Conservation (phyloP, 2,888 invertebrate species). For the Oscheius sp. region DNA sequence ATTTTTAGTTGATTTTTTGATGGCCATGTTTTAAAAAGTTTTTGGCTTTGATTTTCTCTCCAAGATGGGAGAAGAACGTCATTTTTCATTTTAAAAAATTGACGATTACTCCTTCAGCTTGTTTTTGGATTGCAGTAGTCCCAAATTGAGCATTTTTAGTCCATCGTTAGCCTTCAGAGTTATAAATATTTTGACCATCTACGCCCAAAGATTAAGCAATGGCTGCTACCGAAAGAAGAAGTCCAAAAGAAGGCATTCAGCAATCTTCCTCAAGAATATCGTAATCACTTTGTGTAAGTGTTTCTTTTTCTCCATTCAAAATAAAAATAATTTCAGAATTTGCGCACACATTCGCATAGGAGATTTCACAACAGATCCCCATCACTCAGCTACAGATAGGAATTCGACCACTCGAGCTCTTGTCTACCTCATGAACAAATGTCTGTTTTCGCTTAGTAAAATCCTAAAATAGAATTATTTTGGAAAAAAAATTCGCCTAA, state of each 20-base stretch:
- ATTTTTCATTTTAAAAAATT: too few relatives aligned
- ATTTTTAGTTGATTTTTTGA: too few relatives aligned
- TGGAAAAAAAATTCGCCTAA: too few relatives aligned
- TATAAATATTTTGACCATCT: slow-evolving; percentile 1
- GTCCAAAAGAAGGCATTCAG: neutral
- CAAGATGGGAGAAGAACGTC: too few relatives aligned
- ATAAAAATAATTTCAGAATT: neutral
- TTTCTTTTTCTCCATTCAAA: too few relatives aligned
- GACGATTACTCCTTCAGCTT: too few relatives aligned
- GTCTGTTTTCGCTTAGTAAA: too few relatives aligned
- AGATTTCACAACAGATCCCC: neutral
- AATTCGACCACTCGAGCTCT: neutral
- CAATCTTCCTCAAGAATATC: neutral
- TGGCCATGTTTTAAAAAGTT: too few relatives aligned
- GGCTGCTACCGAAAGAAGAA: neutral
- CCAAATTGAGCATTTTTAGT: neutral
- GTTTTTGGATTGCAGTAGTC: too few relatives aligned
- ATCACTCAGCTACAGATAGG: neutral
- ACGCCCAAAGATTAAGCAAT: neutral
- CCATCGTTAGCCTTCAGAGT: neutral
- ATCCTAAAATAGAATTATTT: too few relatives aligned
- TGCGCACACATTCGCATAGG: neutral
- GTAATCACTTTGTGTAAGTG: neutral
- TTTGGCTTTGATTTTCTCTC: too few relatives aligned
- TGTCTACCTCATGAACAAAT: neutral